A percentile compares a stretch with the other conserved stretches of the same genome.
Evolutionary conservation across 2,888 invertebrate species (phyloP).

Genomic region (Perizoma flavofasciatum): DNA sequence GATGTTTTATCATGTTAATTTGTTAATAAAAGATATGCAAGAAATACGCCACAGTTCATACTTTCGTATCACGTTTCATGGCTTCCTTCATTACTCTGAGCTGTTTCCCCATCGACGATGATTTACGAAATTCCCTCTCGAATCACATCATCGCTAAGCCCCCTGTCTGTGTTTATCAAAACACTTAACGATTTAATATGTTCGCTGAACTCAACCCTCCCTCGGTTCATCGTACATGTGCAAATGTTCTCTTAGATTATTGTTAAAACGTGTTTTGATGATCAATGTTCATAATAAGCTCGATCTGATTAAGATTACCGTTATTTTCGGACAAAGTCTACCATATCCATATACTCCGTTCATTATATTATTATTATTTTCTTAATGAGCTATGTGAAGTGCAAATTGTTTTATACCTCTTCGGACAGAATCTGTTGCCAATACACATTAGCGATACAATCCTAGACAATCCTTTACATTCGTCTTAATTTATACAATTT

Average conservation of each 20-base stretch:
- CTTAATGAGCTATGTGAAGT: no score
- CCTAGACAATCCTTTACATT: no score
- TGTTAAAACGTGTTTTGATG: conserved; percentile 37
- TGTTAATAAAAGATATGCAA: no score
- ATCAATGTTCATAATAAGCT: conserved; percentile 23
- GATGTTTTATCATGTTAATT: no score
- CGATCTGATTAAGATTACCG: background rate
- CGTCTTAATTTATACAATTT: no score
- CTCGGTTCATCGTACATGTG: conserved; percentile 55
- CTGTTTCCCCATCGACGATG: conserved; percentile 61
- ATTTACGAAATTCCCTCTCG: conserved; percentile 71
- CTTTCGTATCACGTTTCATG: background rate
- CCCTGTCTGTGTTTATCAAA: conserved; percentile 81
- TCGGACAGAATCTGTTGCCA: no score
- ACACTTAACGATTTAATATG: conserved; percentile 83
- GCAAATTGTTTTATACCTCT: no score
- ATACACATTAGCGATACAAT: no score
- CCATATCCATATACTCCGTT: no score
- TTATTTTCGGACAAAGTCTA: background rate
- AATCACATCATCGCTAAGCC: conserved; percentile 72
- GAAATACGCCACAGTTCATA: conserved; percentile 2
- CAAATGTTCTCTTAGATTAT: conserved; percentile 59
- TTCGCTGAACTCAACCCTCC: conserved; percentile 69
- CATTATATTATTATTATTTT: no score
- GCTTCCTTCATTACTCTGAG: conserved; percentile 1